Conservation (phyloP, 1,140 invertebrate species). For the Ceratosolen fusciceps region DNA sequence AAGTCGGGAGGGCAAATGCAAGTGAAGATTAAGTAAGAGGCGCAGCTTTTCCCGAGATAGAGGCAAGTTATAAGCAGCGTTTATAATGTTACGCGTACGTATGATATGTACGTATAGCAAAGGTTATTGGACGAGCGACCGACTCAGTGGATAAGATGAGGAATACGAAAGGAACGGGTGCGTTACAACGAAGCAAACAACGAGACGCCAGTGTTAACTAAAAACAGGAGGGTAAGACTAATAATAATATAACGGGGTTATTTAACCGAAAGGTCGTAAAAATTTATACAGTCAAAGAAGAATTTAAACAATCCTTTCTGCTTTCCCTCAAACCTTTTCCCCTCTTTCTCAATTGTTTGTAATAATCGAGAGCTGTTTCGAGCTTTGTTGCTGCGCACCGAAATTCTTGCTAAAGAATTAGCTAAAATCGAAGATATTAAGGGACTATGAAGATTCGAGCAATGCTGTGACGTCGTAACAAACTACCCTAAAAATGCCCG, state of each 20-base stretch:
- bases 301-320: constrained; percentile 17
- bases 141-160: background rate
- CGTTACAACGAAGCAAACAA: too few species aligned
- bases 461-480: background rate
- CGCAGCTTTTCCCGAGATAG: background rate
- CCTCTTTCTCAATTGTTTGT: background rate
- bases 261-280: constrained; percentile 44
- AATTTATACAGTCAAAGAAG: constrained; percentile 58
- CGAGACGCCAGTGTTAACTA: too few species aligned
- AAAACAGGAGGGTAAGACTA: background rate
- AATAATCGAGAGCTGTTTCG: background rate
- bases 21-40: background rate
- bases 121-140: background rate
- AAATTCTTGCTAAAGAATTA: constrained; percentile 47
- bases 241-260: constrained; percentile 48
- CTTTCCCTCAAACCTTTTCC: too few species aligned
- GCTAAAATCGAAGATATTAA: constrained; percentile 21
- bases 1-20: background rate
- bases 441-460: constrained; percentile 9
- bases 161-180: background rate
- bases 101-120: background rate
- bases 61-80: background rate
- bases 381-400: background rate
- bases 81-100: background rate
- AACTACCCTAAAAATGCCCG: background rate